Evolutionary conservation across 1,140 invertebrate genomes (phyloP).

Genomic region (Lepidurus apus): DNA sequence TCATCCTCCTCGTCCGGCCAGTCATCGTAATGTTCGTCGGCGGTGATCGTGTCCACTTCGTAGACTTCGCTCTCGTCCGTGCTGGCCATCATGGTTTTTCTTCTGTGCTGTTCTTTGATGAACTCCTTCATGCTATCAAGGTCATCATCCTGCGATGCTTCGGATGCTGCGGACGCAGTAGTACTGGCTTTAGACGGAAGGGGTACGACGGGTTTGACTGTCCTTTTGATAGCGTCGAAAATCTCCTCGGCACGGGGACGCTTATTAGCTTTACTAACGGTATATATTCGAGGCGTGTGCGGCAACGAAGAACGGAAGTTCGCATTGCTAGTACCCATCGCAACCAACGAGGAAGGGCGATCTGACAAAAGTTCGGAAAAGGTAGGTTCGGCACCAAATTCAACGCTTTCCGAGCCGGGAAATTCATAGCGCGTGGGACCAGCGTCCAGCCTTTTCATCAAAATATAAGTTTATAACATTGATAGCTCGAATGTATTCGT

Average conservation of each 20-base stretch:
- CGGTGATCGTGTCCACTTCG: constrained; percentile 23
- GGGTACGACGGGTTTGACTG: not conserved
- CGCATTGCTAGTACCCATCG: constrained; percentile 9
- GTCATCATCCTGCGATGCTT: not conserved
- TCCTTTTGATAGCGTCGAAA: not conserved
- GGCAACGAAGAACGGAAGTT: not conserved
- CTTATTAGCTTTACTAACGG: not conserved
- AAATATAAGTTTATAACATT: no score
- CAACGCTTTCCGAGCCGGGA: not conserved
- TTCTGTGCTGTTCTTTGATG: not conserved
- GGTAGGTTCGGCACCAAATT: not conserved
- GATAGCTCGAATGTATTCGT: no score
- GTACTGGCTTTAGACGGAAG: not conserved
- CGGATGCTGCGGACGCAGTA: not conserved
- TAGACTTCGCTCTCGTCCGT: not conserved
- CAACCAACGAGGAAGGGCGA: not conserved
- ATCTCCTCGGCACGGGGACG: not conserved
- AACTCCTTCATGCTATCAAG: not conserved
- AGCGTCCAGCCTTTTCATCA: not conserved
- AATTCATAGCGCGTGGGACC: constrained; percentile 6
- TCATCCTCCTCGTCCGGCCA: constrained; percentile 60
- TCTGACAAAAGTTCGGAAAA: not conserved
- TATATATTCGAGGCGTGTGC: not conserved
- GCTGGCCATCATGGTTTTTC: constrained; percentile 24
- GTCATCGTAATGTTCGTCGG: constrained; percentile 50